Evolutionary conservation across 1,140 invertebrate species (phyloP), one percentile per base, ranked within the genome.

Genomic region (Camponotus pennsylvanicus): DNA sequence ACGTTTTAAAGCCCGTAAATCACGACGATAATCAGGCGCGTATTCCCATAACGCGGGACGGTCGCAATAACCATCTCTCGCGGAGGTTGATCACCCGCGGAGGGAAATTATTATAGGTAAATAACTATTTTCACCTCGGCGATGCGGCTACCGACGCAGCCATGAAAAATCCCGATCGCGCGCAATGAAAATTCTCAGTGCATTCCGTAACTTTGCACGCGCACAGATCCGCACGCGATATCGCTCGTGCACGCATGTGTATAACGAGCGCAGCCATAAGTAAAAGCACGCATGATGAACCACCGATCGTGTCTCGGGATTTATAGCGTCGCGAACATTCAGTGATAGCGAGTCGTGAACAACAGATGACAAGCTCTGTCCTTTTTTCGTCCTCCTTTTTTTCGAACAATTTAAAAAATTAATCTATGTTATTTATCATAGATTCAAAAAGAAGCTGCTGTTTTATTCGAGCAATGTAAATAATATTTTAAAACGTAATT

Each of bases 1-100:
- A 83, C 55, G 79, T 83, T 83, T 83, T 73, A 75, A 73, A 32
- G 55, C n/a, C 42, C 55, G 27, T 75, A 83, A 83, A 83, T 83
- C 79, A 63, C 69, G 27, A 49, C 40, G 79, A 73, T 75, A 83
- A 83, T 63, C 69, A 37, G 55, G 1, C 69, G 55, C 40, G 69
- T 55, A 49, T 83, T 83, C 79, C 55, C 55, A 49, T 63, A 83
- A 82, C 55, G 55, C 79, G 52, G 40, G 7, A 73, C 5, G 52
- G 67, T 71, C 52, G 79, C 67, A 61, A 59, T 59, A 73, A 82
- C 67, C 52, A 52, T 11, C 52, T 34, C 49, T 11, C 52, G 37
- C 18, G 27, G 55, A 73, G 55, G 63, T 70, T 70, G 37, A 80
- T 73, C 79, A 45, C 27, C 79, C 32, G 27, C 11, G 57, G 32